These are phyloP conservation scores for Recurvirostra avosetta DNA, from an alignment of 2,113 vertebrate species.

Conservation along the genomic window DNA sequence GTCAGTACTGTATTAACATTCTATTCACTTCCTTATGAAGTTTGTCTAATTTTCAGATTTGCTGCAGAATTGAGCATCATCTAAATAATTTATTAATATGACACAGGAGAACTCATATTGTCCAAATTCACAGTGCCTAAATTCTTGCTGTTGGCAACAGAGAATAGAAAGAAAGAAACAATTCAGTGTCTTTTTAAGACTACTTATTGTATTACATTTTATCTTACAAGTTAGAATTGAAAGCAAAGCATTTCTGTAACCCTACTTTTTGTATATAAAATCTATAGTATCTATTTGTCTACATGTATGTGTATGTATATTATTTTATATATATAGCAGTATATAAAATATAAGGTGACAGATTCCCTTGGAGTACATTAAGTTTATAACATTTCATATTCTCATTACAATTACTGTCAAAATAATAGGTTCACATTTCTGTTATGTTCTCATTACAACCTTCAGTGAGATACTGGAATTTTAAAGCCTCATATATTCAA, in stretches of 20 bases:
- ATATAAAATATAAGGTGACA: background rate
- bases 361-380: slow-evolving; percentile 27
- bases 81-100: background rate
- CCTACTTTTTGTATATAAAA: background rate
- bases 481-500: slow-evolving; percentile 61
- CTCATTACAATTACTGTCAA: slow-evolving; percentile 66
- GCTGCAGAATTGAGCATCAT: background rate
- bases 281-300: background rate
- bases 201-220: background rate
- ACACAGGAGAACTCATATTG: background rate
- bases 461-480: slow-evolving; percentile 55
- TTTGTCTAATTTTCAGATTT: background rate
- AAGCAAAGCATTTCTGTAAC: background rate
- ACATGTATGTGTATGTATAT: background rate
- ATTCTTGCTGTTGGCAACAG: background rate
- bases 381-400: slow-evolving; percentile 57
- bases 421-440: slow-evolving; percentile 63
- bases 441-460: slow-evolving; percentile 58
- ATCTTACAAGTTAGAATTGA: background rate
- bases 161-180: background rate
- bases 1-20: background rate
- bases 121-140: background rate
- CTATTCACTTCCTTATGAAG: background rate
- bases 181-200: background rate
- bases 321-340: background rate